Percentiles rank a stretch among this genome's conserved stretches.
Conservation (phyloP, 2,797 vertebrate species). For the Pampus argenteus region DNA sequence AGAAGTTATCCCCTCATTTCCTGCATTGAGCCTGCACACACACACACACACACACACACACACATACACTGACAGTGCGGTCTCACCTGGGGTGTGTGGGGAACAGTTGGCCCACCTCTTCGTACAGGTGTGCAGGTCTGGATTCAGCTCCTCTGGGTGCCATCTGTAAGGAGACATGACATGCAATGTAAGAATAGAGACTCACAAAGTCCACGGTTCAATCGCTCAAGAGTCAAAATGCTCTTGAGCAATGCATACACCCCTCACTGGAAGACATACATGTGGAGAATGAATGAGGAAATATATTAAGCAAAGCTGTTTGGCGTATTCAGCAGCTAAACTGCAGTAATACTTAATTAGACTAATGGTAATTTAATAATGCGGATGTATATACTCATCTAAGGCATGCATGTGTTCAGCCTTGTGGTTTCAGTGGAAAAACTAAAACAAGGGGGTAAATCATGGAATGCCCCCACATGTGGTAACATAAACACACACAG, state of each 20-base stretch:
- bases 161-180: slow-evolving; percentile 80
- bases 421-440: slow-evolving; percentile 24
- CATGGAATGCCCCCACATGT: slow-evolving; percentile 44
- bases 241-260: neutral
- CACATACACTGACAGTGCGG: neutral
- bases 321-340: slow-evolving; percentile 6
- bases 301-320: neutral
- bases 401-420: slow-evolving; percentile 15
- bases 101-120: slow-evolving; percentile 87
- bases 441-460: slow-evolving; percentile 21
- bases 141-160: slow-evolving; percentile 87
- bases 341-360: slow-evolving; percentile 33
- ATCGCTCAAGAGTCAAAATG: neutral
- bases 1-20: slow-evolving; percentile 57
- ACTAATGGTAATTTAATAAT: neutral
- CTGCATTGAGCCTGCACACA: slow-evolving; percentile 15
- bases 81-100: slow-evolving; percentile 89
- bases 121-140: slow-evolving; percentile 81
- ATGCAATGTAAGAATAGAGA: neutral
- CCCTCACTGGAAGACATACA: neutral
- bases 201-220: neutral
- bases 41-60: slow-evolving; percentile 70
- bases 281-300: neutral
- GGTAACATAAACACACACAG: slow-evolving; percentile 41
- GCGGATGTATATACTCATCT: slow-evolving; percentile 17